These are phyloP conservation scores for Congeria kusceri DNA, from an alignment of 2,888 invertebrate species.

Conservation along the genomic window DNA sequence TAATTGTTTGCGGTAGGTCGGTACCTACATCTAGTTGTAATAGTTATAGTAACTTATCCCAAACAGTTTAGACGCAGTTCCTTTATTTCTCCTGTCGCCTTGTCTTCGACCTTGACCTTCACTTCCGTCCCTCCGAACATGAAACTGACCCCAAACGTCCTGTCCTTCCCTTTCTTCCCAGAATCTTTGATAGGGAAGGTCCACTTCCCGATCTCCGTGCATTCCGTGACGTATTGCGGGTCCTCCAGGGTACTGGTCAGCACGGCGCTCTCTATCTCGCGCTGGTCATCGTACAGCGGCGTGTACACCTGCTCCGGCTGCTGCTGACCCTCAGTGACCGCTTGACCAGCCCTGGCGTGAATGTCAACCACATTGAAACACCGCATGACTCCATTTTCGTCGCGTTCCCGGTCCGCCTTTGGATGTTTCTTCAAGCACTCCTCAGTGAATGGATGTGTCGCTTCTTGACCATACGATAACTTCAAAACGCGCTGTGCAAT, in stretches of 20 bases:
- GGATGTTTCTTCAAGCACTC: background rate
- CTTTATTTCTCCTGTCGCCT: background rate
- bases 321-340: background rate
- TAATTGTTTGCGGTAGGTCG: too few relatives aligned
- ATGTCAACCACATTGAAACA: conserved; percentile 1
- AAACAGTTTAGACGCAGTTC: background rate
- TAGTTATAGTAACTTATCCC: background rate
- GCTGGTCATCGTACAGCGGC: conserved; percentile 7
- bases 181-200: background rate
- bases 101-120: background rate
- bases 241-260: background rate
- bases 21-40: too few relatives aligned
- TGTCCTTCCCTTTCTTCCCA: background rate
- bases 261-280: background rate
- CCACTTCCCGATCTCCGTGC: conserved; percentile 8
- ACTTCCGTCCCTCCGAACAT: conserved; percentile 8
- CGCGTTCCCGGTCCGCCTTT: background rate
- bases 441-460: background rate
- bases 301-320: background rate
- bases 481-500: conserved; percentile 4
- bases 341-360: conserved; percentile 6
- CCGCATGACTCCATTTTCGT: background rate
- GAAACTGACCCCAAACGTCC: background rate
- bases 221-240: conserved; percentile 1
- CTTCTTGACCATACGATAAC: background rate